Percentiles rank a stretch among this genome's conserved stretches.
These are phyloP conservation scores for Catharus minimus DNA, from an alignment of 2,113 vertebrate genomes.

Conservation along the genomic window DNA sequence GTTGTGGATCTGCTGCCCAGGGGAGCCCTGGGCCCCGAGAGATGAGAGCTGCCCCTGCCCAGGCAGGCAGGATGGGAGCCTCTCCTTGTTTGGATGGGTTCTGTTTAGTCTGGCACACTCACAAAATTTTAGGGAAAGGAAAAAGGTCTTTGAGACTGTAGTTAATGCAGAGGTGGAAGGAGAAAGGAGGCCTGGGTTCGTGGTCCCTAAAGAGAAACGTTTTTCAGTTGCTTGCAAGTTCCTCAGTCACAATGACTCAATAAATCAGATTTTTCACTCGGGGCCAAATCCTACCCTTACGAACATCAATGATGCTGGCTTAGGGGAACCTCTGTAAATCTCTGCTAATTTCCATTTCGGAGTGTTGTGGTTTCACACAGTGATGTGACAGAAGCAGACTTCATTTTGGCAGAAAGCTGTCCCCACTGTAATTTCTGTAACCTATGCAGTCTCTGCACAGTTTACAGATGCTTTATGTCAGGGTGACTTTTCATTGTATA, in stretches of 20 bases:
- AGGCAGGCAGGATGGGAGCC: not conserved
- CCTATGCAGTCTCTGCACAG: not conserved
- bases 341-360: constrained; percentile 46
- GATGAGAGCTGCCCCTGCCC: not conserved
- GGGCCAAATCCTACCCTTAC: constrained; percentile 3
- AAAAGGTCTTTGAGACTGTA: not conserved
- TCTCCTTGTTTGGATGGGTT: not conserved
- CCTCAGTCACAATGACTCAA: constrained; percentile 22
- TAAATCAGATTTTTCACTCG: constrained; percentile 35
- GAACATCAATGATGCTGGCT: not conserved
- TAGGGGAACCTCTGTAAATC: constrained; percentile 41
- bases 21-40: not conserved
- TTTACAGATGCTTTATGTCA: constrained; percentile 22
- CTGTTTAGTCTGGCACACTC: not conserved
- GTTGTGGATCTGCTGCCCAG: not conserved
- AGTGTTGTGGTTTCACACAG: constrained; percentile 19
- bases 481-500: not conserved
- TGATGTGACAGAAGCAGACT: constrained; percentile 30
- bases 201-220: not conserved
- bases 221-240: constrained; percentile 8
- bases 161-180: not conserved
- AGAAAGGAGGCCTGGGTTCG: not conserved
- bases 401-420: constrained; percentile 41
- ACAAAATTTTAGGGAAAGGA: not conserved
- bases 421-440: not conserved